Evolutionary conservation across 2,797 vertebrate species (phyloP), one percentile per base, ranked within the genome.

Genomic region (Coregonus ussuriensis): DNA sequence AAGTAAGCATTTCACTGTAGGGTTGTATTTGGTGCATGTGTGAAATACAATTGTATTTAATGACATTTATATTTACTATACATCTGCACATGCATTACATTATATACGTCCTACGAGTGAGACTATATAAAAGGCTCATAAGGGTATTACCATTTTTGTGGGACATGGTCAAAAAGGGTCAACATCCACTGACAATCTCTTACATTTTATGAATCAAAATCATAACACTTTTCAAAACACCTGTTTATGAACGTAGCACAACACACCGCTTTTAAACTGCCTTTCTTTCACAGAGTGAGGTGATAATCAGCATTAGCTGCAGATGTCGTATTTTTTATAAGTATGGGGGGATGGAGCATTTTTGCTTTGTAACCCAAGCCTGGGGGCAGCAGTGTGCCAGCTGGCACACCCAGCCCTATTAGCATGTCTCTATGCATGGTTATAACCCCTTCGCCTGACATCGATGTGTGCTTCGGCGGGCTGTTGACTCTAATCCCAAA

Each of bases 401-500:
- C 87, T 86, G 86, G 82, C 33, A 37, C 66, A 6, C 72, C 18
- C 7, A 0, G 0, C 7, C 1, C 14, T 59, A 41, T 66, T 67
- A 25, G 35, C 33, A 33, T 25, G 35, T 6, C 74, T 15, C 53
- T 4, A 16, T 54, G 53, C 54, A 67, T 15, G 6, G 59, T 76
- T 41, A 51, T 6, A 16, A 53, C 62, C 37, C 74, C 18, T 59
- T 11, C 31, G 71, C 71, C 54, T 51, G 62, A 79, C 41, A 47
- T 47, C 0, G 41, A 47, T 47, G 41, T 3, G n/a, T 81, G 74
- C 79, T 18, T 78, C 75, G 73, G 77, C 79, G 82, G 75, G 84
- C 80, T 77, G 73, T 85, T 88, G 88, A 90, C 87, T 86, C 86
- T 82, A 86, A 89, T 88, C 88, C 84, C 83, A 84, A 85, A 91